Conservation (phyloP, 2,797 vertebrate species). For the Benthosema pterotum region DNA sequence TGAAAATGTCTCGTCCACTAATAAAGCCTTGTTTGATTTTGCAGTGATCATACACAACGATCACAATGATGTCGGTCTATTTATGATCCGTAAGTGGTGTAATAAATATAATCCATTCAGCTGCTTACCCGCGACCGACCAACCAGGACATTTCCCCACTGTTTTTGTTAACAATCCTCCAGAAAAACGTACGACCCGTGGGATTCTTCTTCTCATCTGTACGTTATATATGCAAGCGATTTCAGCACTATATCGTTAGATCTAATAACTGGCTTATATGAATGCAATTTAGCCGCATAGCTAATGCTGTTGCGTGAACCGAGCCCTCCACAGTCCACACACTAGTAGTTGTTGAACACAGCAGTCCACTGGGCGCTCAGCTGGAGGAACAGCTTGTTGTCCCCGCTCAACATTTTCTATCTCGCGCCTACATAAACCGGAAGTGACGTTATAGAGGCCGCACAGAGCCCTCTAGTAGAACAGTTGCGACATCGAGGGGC, state of each 20-base stretch:
- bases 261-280: neutral
- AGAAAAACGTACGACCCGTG: neutral
- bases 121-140: conserved; percentile 79
- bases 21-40: no score
- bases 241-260: neutral
- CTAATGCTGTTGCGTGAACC: no score
- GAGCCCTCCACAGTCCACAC: no score
- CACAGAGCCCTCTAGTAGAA: no score
- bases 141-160: conserved; percentile 79
- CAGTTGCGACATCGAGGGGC: no score
- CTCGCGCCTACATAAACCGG: conserved; percentile 71
- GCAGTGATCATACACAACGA: no score
- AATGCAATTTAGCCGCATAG: no score
- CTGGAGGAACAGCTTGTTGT: conserved; percentile 47
- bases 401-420: conserved; percentile 78
- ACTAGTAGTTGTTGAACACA: no score
- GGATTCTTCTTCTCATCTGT: neutral
- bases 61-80: no score
- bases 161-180: conserved; percentile 49
- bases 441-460: no score
- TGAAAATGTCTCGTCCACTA: no score
- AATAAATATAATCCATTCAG: neutral
- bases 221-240: conserved; percentile 43
- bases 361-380: neutral
- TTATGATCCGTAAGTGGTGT: no score